A percentile compares a stretch with the other conserved stretches of the same genome.
phyloP scores from a whole-genome alignment of 1,140 invertebrate species.

The Lineus longissimus region DNA sequence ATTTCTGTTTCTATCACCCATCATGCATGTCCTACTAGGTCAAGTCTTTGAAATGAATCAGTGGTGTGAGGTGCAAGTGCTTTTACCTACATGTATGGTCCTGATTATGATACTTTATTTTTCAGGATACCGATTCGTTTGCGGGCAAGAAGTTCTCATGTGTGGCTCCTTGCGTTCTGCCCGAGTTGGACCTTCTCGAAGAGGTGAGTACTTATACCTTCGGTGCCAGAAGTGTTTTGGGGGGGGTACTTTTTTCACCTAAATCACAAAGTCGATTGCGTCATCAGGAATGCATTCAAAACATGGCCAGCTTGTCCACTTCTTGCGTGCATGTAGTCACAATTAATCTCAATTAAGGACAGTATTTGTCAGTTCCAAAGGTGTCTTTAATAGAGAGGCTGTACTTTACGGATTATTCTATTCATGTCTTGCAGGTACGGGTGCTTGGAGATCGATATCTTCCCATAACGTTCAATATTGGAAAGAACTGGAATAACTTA shows the following conservation, averaged over 20 bases:
- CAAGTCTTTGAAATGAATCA: neutral
- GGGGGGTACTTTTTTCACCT: too few species aligned
- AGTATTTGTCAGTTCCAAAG: too few species aligned
- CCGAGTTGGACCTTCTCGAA: conserved; percentile 72
- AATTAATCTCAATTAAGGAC: too few species aligned
- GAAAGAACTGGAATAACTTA: conserved; percentile 78
- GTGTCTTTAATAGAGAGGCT: too few species aligned
- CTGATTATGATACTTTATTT: neutral
- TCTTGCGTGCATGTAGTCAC: too few species aligned
- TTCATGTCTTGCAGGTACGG: conserved; percentile 57
- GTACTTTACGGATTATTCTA: too few species aligned
- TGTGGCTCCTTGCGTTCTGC: conserved; percentile 77
- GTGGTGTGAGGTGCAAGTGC: neutral
- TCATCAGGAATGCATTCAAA: conserved; percentile 10
- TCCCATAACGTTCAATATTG: conserved; percentile 76
- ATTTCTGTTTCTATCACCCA: too few species aligned
- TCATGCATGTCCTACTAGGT: too few species aligned
- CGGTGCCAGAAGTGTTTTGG: too few species aligned
- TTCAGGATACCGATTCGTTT: conserved; percentile 55
- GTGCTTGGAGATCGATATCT: conserved; percentile 82
- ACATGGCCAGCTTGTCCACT: conserved; percentile 3
- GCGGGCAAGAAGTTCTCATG: conserved; percentile 57
- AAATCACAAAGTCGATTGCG: too few species aligned
- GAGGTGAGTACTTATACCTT: conserved; percentile 62
- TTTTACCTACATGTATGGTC: conserved; percentile 2